Conservation (phyloP, 1,140 invertebrate genomes). For the Melipona quadrifasciata region DNA sequence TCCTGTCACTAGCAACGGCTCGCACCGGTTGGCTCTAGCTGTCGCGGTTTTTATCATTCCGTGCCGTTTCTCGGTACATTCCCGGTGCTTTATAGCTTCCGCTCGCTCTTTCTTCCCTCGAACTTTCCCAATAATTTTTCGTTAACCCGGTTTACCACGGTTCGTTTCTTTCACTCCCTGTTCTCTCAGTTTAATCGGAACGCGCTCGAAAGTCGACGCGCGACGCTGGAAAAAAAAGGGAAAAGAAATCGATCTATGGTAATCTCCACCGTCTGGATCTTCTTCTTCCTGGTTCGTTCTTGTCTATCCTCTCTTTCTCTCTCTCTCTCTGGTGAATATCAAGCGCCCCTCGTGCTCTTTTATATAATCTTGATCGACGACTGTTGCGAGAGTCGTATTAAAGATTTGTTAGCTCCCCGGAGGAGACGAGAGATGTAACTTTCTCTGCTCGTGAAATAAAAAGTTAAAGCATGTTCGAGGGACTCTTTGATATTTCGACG, state of each 20-base stretch:
- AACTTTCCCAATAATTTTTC: constrained; percentile 34
- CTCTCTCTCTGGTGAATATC: neutral
- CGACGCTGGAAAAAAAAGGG: neutral
- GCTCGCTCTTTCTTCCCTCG: neutral
- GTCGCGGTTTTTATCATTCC: neutral
- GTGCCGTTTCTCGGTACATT: neutral
- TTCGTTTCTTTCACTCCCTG: neutral
- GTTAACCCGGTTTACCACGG: neutral
- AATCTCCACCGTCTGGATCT: neutral
- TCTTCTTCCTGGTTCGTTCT: neutral
- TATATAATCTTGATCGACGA: neutral
- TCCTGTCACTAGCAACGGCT: too few species aligned
- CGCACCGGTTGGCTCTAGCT: neutral
- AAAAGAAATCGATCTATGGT: neutral
- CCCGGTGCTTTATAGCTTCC: neutral
- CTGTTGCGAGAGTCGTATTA: neutral
- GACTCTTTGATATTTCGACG: too few species aligned
- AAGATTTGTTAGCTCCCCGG: neutral
- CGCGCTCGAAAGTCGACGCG: neutral
- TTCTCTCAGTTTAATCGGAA: constrained; percentile 12
- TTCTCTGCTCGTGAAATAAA: neutral
- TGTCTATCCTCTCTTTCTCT: too few species aligned
- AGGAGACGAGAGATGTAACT: too few species aligned
- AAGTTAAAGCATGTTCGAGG: too few species aligned
- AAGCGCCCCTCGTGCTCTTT: too few species aligned